These are phyloP conservation scores for Metaphire vulgaris DNA, from an alignment of 1,140 invertebrate species.

Conservation along the genomic window DNA sequence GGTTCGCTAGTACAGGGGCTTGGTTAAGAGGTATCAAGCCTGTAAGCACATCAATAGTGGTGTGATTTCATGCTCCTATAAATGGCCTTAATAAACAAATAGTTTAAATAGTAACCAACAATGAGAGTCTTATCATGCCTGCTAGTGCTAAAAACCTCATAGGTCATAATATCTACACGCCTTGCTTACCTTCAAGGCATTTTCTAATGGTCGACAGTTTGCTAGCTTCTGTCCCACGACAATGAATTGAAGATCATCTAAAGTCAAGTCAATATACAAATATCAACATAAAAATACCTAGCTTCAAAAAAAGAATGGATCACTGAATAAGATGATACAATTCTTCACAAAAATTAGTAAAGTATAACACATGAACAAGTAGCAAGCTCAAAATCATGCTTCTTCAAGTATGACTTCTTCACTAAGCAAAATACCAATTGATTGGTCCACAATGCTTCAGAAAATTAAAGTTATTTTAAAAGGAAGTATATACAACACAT, in stretches of 20 bases:
- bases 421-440: no score
- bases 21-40: background rate
- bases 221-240: slow-evolving; percentile 6
- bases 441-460: no score
- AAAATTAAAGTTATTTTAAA: no score
- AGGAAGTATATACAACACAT: no score
- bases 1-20: no score
- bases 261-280: background rate
- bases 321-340: background rate
- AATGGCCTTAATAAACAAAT: background rate
- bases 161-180: background rate
- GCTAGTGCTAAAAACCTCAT: background rate
- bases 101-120: background rate
- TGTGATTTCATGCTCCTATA: background rate
- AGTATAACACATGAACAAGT: background rate
- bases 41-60: background rate
- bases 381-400: background rate
- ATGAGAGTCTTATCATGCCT: background rate
- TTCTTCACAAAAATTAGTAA: background rate
- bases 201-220: background rate
- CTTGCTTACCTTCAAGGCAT: slow-evolving; percentile 9
- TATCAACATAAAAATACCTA: background rate
- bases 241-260: background rate
- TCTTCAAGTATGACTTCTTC: background rate
- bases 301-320: background rate